Evolutionary conservation across 2,888 invertebrate genomes (phyloP), one percentile per base, ranked within the genome.

Genomic region (Lithophane leautieri): DNA sequence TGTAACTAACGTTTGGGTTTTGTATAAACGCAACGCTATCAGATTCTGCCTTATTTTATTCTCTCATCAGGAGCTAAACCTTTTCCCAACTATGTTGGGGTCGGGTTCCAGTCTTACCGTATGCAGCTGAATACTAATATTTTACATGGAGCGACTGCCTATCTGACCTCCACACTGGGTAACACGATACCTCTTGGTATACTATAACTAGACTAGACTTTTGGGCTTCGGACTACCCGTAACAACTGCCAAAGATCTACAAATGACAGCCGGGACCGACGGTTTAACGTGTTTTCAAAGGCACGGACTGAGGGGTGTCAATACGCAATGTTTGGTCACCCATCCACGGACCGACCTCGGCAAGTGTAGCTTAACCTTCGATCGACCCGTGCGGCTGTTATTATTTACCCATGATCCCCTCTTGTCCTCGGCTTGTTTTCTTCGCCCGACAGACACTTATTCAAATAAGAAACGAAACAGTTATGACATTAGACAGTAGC

Each of bases 401-500:
- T n/a, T 54, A n/a, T n/a, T n/a, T 52, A 52, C 11, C 52, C 52
- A 52, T 4, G n/a, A 52, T 1, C 22, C 9, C n/a, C 52, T 54
- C 54, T 52, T 1, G 22, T 3, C 22, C 4, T 52, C 3, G 22
- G 52, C 22, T 4, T 52, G 56, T 8, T 25, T 25, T 25, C 56
- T 25, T 56, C 56, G 56, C 14, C 14, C 25, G 14, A 56, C 56
- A 25, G 12, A 56, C 7, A 22, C 34, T 58, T 40, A 83, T 62
- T 66, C 40, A 66, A 81, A 72, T 62, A 34, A 44, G 6, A 42
- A 19, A 52, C 2, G 12, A 65, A 76, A n/a, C 4, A 67, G 25
- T 58, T 22, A 52, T 56, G n/a, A 75, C 34, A 72, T 76, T 70
- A 74, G 42, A 62, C 66, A 50, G 74, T 69, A 75, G 62, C 22